Conservation (phyloP, 2,888 invertebrate species). For the Keiferia lycopersicella region DNA sequence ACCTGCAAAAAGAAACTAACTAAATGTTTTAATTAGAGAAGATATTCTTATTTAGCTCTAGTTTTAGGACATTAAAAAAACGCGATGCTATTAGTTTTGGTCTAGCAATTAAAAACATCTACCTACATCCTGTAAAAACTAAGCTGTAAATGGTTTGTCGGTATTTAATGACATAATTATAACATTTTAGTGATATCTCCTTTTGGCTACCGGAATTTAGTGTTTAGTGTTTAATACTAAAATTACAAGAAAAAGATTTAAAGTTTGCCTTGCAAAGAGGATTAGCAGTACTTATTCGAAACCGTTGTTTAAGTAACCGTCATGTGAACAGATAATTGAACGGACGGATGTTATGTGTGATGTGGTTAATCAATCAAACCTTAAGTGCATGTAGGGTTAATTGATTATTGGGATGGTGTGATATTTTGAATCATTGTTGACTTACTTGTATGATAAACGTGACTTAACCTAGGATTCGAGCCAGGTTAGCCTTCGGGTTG, state of each 20-base stretch:
- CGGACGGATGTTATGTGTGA: too few relatives aligned
- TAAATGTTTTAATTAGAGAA: not conserved
- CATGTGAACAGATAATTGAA: not conserved
- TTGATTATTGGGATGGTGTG: too few relatives aligned
- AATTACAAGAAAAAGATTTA: not conserved
- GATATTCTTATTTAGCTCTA: not conserved
- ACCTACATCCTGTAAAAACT: slow-evolving; percentile 17
- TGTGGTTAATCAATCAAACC: too few relatives aligned
- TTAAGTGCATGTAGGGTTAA: too few relatives aligned
- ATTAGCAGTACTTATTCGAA: not conserved
- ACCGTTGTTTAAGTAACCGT: not conserved
- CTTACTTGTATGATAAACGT: too few relatives aligned
- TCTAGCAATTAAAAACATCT: not conserved
- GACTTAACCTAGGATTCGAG: too few relatives aligned
- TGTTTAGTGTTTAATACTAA: not conserved
- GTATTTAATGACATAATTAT: slow-evolving; percentile 21
- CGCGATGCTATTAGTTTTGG: not conserved
- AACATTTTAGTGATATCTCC: not conserved
- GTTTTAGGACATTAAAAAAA: not conserved
- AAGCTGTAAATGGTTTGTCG: slow-evolving; percentile 16
- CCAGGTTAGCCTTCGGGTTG: too few relatives aligned
- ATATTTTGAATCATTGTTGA: too few relatives aligned
- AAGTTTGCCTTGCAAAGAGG: not conserved
- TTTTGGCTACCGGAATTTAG: slow-evolving; percentile 24
- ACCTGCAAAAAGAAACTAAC: not conserved